Percentiles rank a stretch among this genome's conserved stretches.
Evolutionary conservation across 2,113 vertebrate genomes (phyloP).

Genomic region (Clinocottus analis): DNA sequence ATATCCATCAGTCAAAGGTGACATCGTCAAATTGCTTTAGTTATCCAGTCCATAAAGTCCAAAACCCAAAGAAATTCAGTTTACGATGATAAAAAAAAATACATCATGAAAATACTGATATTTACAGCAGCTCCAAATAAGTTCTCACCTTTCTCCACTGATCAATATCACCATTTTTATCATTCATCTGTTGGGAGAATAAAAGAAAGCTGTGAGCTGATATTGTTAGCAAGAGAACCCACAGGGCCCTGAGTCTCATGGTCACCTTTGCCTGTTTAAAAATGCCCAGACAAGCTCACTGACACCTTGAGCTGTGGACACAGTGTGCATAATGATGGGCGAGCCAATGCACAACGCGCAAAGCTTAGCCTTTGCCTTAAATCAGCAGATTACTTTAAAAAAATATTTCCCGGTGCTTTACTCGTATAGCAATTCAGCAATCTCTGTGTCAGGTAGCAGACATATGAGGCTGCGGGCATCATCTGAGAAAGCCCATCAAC

Average conservation of each 20-base stretch:
- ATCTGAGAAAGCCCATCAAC: constrained; percentile 23
- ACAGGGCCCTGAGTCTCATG: background rate
- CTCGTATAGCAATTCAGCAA: constrained; percentile 26
- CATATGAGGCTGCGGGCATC: constrained; percentile 4
- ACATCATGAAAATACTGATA: background rate
- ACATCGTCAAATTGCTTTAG: background rate
- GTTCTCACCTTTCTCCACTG: constrained; percentile 84
- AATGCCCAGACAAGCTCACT: constrained; percentile 18
- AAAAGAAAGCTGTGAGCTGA: constrained; percentile 20
- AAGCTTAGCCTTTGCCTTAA: constrained; percentile 47
- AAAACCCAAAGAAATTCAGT: background rate
- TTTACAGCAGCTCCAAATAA: background rate
- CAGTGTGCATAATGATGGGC: constrained; percentile 44
- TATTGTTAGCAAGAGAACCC: constrained; percentile 12
- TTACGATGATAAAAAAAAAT: background rate
- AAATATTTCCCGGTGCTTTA: constrained; percentile 50
- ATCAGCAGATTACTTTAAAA: constrained; percentile 65
- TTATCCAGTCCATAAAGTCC: background rate
- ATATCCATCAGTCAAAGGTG: background rate
- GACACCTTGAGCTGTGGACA: constrained; percentile 37
- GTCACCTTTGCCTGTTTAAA: constrained; percentile 32
- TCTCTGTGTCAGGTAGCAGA: constrained; percentile 11
- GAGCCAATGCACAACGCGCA: constrained; percentile 30
- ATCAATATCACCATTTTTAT: constrained; percentile 75
- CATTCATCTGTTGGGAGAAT: constrained; percentile 63